A percentile compares a stretch with the other conserved stretches of the same genome.
Conservation (phyloP, 2,888 invertebrate genomes). For the Idaea dimidiata region DNA sequence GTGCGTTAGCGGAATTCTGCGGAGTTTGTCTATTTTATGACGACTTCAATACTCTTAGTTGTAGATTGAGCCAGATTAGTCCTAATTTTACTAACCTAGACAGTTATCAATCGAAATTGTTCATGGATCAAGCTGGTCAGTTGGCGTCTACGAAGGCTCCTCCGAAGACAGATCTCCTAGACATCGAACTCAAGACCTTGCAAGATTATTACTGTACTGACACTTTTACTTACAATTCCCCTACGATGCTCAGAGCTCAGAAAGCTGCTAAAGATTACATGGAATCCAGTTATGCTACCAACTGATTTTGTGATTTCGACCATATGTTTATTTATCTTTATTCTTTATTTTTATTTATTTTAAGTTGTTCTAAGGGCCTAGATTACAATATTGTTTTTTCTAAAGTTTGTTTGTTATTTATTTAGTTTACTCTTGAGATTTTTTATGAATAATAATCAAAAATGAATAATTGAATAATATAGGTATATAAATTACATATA, state of each 20-base stretch:
- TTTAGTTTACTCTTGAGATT: not conserved
- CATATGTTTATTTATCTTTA: constrained; percentile 13
- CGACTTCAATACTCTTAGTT: constrained; percentile 45
- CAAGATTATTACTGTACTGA: constrained; percentile 67
- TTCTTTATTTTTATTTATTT: constrained; percentile 2
- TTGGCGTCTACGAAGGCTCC: constrained; percentile 17
- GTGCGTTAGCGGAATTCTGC: constrained; percentile 62
- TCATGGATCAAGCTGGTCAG: constrained; percentile 34
- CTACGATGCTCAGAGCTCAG: constrained; percentile 59
- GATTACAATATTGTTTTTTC: not conserved
- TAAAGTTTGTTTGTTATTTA: not conserved
- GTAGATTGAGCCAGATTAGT: constrained; percentile 59
- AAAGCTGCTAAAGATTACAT: constrained; percentile 48
- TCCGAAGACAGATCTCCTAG: constrained; percentile 18
- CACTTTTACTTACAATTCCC: constrained; percentile 61
- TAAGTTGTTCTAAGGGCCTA: not conserved
- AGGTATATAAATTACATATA: no score
- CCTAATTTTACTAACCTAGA: constrained; percentile 56
- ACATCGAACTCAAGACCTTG: constrained; percentile 52
- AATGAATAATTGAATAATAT: no score
- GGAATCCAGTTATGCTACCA: constrained; percentile 40
- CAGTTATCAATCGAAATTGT: constrained; percentile 50
- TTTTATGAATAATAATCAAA: not conserved
- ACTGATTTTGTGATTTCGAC: constrained; percentile 13
- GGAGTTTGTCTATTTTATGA: constrained; percentile 50